Conservation (phyloP, 2,113 vertebrate species). For the Taurulus bubalis region DNA sequence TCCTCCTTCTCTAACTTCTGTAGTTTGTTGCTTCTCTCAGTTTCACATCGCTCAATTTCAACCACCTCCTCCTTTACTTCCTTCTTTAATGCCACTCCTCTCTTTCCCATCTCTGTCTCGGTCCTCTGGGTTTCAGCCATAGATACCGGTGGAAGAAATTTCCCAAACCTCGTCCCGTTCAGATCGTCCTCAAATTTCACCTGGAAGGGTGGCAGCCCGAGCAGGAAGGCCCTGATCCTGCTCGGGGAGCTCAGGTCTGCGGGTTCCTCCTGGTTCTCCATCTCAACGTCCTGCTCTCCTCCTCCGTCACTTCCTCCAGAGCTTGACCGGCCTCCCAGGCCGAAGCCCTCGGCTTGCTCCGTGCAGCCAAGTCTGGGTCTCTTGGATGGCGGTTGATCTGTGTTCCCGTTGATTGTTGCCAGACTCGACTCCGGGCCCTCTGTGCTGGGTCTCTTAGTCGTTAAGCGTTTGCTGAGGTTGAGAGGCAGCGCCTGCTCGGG, state of each 20-base stretch:
- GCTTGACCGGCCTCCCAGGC: conserved; percentile 2
- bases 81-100: neutral
- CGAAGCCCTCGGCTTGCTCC: conserved; percentile 45
- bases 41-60: conserved; percentile 4
- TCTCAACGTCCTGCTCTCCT: conserved; percentile 37
- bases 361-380: conserved; percentile 36
- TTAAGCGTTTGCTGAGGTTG: conserved; percentile 83
- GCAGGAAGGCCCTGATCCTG: conserved; percentile 80
- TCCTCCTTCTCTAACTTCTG: conserved; percentile 38
- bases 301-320: conserved; percentile 17
- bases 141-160: conserved; percentile 43
- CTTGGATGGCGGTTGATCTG: conserved; percentile 54
- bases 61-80: conserved; percentile 26
- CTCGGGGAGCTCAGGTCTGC: conserved; percentile 85
- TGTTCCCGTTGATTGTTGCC: conserved; percentile 7
- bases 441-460: conserved; percentile 54
- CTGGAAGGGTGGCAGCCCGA: conserved; percentile 70
- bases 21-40: conserved; percentile 26
- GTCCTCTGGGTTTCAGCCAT: conserved; percentile 10
- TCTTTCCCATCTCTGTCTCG: conserved; percentile 23
- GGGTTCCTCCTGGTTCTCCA: conserved; percentile 79
- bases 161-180: conserved; percentile 57
- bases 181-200: conserved; percentile 75
- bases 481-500: conserved; percentile 83
- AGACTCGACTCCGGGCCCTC: conserved; percentile 49